Evolutionary conservation across 2,797 vertebrate genomes (phyloP).

Genomic region (Hapalemur alaotrensis): DNA sequence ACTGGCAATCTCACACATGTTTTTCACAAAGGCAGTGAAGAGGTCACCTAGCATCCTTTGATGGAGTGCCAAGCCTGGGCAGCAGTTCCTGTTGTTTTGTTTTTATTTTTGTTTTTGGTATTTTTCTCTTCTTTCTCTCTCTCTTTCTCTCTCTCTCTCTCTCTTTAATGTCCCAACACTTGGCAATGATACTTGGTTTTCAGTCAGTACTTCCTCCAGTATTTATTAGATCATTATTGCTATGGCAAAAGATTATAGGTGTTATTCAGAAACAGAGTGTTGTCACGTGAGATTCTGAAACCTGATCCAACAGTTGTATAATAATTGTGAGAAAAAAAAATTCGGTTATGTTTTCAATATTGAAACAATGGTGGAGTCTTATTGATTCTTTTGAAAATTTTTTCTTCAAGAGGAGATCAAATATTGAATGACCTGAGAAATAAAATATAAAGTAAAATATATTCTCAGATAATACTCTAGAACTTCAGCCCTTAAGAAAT

Average conservation of each 20-base stretch:
- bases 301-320: not conserved
- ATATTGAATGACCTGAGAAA: conserved; percentile 8
- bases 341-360: not conserved
- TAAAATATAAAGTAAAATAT: not conserved
- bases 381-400: not conserved
- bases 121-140: not conserved
- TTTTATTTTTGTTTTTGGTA: not conserved
- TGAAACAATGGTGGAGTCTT: not conserved
- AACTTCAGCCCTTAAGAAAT: not conserved
- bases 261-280: not conserved
- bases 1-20: not conserved
- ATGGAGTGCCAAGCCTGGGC: not conserved
- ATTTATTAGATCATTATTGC: not conserved
- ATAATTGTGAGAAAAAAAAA: not conserved
- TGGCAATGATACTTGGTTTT: not conserved
- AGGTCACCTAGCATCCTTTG: not conserved
- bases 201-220: not conserved
- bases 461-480: not conserved
- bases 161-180: not conserved
- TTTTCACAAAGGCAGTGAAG: not conserved
- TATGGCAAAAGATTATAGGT: not conserved
- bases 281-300: not conserved
- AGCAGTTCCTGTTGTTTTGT: not conserved
- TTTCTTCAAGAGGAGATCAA: not conserved
- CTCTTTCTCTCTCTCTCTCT: not conserved